Evolutionary conservation across 2,888 invertebrate genomes (phyloP).

Genomic region (Calephelis perditalis): DNA sequence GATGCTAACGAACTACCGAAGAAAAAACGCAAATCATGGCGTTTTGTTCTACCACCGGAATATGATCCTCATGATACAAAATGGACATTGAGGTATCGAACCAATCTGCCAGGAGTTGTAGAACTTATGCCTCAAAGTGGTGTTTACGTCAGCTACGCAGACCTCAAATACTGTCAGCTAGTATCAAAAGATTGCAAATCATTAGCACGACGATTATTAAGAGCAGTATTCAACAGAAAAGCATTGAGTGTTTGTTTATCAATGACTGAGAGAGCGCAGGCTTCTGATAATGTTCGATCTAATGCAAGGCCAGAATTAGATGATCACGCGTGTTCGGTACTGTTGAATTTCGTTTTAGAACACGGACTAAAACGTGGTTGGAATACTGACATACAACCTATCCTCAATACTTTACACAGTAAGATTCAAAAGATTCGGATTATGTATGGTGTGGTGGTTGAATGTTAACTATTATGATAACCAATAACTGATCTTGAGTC

Average conservation of each 20-base stretch:
- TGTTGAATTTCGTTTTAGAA: conserved; percentile 20
- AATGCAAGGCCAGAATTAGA: conserved; percentile 21
- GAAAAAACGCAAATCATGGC: conserved; percentile 19
- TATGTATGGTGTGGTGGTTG: conserved; percentile 14
- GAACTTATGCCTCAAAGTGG: conserved; percentile 22
- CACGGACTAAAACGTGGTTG: conserved; percentile 22
- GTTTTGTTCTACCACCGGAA: conserved; percentile 20
- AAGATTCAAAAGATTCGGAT: conserved; percentile 20
- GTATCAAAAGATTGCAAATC: conserved; percentile 22
- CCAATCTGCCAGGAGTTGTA: conserved; percentile 20
- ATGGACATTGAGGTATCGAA: conserved; percentile 26
- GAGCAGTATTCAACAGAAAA: conserved; percentile 20
- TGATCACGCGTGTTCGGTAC: conserved; percentile 18
- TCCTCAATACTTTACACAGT: conserved; percentile 20
- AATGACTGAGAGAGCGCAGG: conserved; percentile 20
- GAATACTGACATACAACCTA: conserved; percentile 21
- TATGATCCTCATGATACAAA: conserved; percentile 25
- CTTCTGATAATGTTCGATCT: conserved; percentile 6
- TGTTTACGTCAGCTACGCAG: conserved; percentile 18
- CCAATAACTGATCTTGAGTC: no score
- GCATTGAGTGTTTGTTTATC: conserved; percentile 24
- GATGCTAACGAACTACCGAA: not conserved
- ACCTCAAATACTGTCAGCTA: conserved; percentile 18
- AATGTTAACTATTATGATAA: conserved; percentile 13
- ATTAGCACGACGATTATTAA: conserved; percentile 22